phyloP scores from a whole-genome alignment of 2,888 invertebrate species.

The Anaspis maculata region DNA sequence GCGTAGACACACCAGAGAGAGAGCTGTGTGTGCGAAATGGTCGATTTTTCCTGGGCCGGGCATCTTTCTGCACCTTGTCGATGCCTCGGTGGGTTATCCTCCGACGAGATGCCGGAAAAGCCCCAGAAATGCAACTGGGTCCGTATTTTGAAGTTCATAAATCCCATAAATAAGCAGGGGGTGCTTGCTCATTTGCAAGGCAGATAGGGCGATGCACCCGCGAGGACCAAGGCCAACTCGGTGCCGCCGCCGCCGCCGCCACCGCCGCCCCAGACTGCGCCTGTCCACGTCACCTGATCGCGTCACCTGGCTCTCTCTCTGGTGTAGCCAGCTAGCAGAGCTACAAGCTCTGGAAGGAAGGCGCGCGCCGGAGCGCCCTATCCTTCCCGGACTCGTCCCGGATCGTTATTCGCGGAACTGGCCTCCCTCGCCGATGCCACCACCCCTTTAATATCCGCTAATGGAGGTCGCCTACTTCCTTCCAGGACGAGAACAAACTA shows the following conservation, averaged over 20 bases:
- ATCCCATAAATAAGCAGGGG: conserved; percentile 43
- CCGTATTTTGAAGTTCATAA: conserved; percentile 42
- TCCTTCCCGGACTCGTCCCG: conserved; percentile 33
- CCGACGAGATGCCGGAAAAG: too few species aligned
- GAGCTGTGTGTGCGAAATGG: too few species aligned
- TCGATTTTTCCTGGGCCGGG: too few species aligned
- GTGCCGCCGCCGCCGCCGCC: conserved; percentile 10
- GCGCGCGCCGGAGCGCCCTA: conserved; percentile 25
- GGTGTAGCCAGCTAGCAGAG: too few species aligned
- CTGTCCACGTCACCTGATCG: conserved; percentile 28
- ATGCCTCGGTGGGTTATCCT: too few species aligned
- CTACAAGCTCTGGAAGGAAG: conserved; percentile 14
- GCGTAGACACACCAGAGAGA: too few species aligned
- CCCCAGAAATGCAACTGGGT: conserved; percentile 8
- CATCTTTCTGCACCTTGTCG: too few species aligned
- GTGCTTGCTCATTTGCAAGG: conserved; percentile 42
- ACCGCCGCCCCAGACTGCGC: conserved; percentile 22
- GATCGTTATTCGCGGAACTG: conserved; percentile 44
- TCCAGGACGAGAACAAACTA: not conserved
- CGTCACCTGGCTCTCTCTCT: conserved; percentile 18
- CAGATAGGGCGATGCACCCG: conserved; percentile 40
- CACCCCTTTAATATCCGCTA: conserved; percentile 38
- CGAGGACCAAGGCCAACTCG: conserved; percentile 33
- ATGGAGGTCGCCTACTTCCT: conserved; percentile 31
- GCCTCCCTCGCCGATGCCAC: conserved; percentile 37